phyloP scores from a whole-genome alignment of 1,140 invertebrate genomes.

The Drosophila bocqueti region DNA sequence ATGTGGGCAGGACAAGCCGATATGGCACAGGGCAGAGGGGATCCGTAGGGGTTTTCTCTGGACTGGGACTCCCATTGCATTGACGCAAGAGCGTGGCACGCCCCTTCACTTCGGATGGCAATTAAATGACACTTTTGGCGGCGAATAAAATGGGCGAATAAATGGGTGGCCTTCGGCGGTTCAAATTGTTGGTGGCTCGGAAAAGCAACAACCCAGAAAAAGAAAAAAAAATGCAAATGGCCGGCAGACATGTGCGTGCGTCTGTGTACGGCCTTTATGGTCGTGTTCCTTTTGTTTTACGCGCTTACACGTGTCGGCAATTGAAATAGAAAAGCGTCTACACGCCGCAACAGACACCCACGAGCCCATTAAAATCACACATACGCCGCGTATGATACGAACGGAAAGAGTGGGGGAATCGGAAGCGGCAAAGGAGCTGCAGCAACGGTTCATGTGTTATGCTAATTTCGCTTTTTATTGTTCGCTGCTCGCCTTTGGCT shows the following conservation, averaged over 20 bases:
- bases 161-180: constrained; percentile 16
- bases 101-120: constrained; percentile 25
- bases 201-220: background rate
- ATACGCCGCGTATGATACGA: constrained; percentile 18
- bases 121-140: constrained; percentile 48
- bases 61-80: constrained; percentile 32
- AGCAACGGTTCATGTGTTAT: constrained; percentile 65
- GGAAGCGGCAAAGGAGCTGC: constrained; percentile 11
- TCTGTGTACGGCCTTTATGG: constrained; percentile 21
- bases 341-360: constrained; percentile 56
- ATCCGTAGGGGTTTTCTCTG: too few species aligned
- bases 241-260: constrained; percentile 19
- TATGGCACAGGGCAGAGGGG: background rate
- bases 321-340: constrained; percentile 67
- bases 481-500: constrained; percentile 49
- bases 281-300: constrained; percentile 49
- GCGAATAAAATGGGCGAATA: constrained; percentile 4
- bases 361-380: constrained; percentile 71
- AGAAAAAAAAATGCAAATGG: constrained; percentile 32
- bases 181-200: constrained; percentile 1
- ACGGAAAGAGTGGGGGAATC: background rate
- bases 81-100: constrained; percentile 55
- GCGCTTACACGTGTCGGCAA: constrained; percentile 71
- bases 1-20: constrained; percentile 3
- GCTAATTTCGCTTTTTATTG: constrained; percentile 77